These are phyloP conservation scores for Micronycteris hirsuta DNA, from an alignment of 2,113 vertebrate genomes.

Conservation along the genomic window DNA sequence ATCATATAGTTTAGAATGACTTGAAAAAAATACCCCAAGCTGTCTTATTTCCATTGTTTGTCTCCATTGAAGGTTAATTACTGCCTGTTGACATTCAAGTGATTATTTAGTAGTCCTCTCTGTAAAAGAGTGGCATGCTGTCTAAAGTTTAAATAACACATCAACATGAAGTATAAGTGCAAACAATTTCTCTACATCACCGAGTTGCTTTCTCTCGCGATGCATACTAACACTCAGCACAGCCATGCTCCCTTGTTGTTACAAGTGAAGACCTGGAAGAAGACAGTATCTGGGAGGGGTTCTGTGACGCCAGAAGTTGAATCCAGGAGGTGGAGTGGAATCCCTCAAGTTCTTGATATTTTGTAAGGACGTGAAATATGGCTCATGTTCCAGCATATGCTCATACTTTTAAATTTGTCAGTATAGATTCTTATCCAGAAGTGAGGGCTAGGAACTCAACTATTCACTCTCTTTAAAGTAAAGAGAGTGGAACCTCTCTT, in stretches of 20 bases:
- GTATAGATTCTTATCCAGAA: background rate
- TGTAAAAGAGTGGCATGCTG: background rate
- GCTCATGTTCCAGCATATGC: background rate
- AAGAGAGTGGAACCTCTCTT: slow-evolving; percentile 14
- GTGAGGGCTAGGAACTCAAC: background rate
- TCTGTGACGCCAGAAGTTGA: background rate
- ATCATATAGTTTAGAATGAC: too few species aligned
- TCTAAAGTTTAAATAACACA: background rate
- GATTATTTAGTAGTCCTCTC: background rate
- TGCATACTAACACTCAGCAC: background rate
- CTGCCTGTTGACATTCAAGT: background rate
- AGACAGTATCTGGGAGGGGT: background rate
- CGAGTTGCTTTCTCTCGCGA: background rate
- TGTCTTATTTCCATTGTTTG: background rate
- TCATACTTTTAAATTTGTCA: background rate
- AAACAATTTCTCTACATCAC: background rate
- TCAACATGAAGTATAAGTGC: background rate
- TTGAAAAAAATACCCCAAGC: background rate
- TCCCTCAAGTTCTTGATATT: background rate
- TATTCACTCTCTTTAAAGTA: too few species aligned
- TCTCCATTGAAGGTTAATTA: background rate
- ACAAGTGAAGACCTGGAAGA: background rate
- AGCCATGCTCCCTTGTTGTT: background rate
- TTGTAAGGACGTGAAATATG: background rate
- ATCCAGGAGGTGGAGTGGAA: background rate